Base-by-base conservation (phyloP, 2,113 vertebrate species). In the Cygnus atratus region DNA sequence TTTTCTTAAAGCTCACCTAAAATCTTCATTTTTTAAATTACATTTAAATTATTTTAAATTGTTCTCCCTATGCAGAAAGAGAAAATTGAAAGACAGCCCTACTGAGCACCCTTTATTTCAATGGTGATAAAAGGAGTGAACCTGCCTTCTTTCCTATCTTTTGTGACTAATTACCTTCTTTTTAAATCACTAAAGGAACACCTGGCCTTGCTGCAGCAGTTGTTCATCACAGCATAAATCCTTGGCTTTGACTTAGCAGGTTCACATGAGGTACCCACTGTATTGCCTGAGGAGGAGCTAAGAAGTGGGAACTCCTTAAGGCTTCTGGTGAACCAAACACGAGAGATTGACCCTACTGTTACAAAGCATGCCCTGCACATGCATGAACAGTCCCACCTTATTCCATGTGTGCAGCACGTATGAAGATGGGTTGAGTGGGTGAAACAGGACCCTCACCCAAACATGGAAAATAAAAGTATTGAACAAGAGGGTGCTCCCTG, bases 391-490 rank as follows among this genome's bases (percentile, higher is more conserved):
- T 62, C 48, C 28, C 68, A 82, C 9, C 24, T 17, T 21, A 10
- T 3, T 33, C 18, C 35, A 11, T 13, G 48, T 57, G 21, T 24
- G 18, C 57, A 85, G 26, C 19, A 16, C 25, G 4, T 15, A 11
- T 8, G 35, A 74, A 74, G 58, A 66, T 10, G 44, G 29, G 18
- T 28, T 4, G 10, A 70, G 41, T 5, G 10, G 6, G 7, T 29
- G 50, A 70, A 88, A 68, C 1, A 2, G 29, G 19, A 19, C 35
- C 72, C 43, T 80, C 16, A 50, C 13, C 37, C 72, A 62, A 52
- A 93, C 78, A 63, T 11, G 71, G 72, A 94, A 88, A 82, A 92
- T 95, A 74, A 54, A 85, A 76, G 31, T 55, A 71, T 93, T 95
- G 95, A 91, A 76, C 73, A 62, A 73, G 82, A 96, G 63, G 37